Evolutionary conservation across 1,140 invertebrate genomes (phyloP).

Genomic region (Drosophila obscura): DNA sequence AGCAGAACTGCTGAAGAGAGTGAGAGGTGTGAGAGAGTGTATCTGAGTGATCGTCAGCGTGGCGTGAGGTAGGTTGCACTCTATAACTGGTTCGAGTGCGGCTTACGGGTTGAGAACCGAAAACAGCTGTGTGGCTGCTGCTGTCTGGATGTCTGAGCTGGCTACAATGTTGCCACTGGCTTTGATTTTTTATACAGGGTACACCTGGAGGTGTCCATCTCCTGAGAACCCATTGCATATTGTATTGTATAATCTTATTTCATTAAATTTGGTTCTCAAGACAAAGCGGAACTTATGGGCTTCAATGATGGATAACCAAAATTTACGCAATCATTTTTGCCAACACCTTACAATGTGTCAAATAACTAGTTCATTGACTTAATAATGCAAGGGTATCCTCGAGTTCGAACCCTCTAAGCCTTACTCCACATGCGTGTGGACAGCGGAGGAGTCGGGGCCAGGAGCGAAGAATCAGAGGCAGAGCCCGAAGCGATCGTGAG

Average conservation of each 20-base stretch:
- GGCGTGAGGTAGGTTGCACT: conserved; percentile 76
- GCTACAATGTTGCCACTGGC: conserved; percentile 71
- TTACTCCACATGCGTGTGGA: conserved; percentile 29
- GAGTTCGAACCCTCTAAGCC: background rate
- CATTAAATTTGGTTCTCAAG: too few relatives aligned
- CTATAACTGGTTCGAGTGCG: conserved; percentile 43
- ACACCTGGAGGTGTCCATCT: background rate
- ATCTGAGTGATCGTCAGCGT: conserved; percentile 47
- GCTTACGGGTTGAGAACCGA: conserved; percentile 29
- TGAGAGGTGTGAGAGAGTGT: conserved; percentile 12
- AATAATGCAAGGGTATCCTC: conserved; percentile 8
- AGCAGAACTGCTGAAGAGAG: conserved; percentile 11
- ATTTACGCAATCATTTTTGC: too few relatives aligned
- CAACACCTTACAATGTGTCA: too few relatives aligned
- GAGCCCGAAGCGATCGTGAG: conserved; percentile 39
- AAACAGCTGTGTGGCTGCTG: conserved; percentile 57
- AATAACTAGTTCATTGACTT: background rate
- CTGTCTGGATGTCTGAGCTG: conserved; percentile 54
- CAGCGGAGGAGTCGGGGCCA: conserved; percentile 22
- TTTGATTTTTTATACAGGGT: conserved; percentile 18
- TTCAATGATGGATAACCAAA: too few relatives aligned
- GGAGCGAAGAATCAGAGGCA: conserved; percentile 8
- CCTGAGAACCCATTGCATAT: background rate
- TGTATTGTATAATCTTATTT: too few relatives aligned
- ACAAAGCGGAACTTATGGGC: too few relatives aligned